These are phyloP conservation scores for Stenodema calcarata DNA, from an alignment of 2,888 invertebrate species.

Conservation along the genomic window DNA sequence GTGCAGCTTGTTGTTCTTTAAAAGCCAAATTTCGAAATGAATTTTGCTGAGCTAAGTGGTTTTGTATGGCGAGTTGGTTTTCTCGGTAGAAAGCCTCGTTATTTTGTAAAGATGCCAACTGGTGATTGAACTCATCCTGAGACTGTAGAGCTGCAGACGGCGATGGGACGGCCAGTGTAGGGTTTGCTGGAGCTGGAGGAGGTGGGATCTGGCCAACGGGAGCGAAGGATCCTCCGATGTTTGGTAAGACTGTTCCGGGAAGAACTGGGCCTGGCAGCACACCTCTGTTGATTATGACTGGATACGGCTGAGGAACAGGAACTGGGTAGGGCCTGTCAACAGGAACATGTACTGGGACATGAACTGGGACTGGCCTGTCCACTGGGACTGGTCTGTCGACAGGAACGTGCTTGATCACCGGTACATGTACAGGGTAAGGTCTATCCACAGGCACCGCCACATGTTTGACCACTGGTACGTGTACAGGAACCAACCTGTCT, in stretches of 20 bases:
- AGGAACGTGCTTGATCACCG: conserved; percentile 25
- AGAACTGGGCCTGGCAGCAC: neutral
- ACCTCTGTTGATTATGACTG: conserved; percentile 20
- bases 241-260: neutral
- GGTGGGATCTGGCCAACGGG: conserved; percentile 11
- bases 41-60: neutral
- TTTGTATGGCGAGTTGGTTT: neutral
- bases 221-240: neutral
- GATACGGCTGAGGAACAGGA: conserved; percentile 29
- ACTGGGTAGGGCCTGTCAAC: conserved; percentile 30
- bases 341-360: neutral
- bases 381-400: conserved; percentile 31
- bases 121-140: neutral
- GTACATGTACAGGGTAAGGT: neutral
- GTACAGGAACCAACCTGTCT: conserved; percentile 8
- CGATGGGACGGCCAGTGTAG: neutral
- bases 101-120: neutral
- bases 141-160: neutral
- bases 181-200: neutral
- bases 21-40: neutral
- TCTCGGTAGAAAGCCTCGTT: neutral
- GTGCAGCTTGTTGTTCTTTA: neutral
- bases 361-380: conserved; percentile 22
- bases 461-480: conserved; percentile 22
- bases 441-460: conserved; percentile 10